Percentiles rank a stretch among this genome's conserved stretches.
phyloP scores from a whole-genome alignment of 1,140 invertebrate genomes.

The Oncopeltus fasciatus region DNA sequence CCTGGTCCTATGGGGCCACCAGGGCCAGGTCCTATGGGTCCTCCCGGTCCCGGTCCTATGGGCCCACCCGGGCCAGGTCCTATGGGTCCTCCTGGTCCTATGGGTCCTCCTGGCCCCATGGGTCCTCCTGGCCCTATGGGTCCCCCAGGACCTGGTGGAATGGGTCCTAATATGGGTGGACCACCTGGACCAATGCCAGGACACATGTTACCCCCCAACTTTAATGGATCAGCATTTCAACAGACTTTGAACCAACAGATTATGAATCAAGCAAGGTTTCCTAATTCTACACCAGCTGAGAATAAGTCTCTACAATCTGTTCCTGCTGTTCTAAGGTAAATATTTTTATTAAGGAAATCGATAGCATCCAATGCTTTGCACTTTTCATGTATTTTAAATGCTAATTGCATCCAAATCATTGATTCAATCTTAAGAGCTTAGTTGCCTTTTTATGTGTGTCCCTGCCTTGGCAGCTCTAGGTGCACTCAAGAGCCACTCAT shows the following conservation, averaged over 20 bases:
- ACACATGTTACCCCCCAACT: slow-evolving; percentile 15
- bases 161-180: too few species aligned
- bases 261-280: not conserved
- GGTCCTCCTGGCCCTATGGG: not conserved
- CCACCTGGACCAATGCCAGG: slow-evolving; percentile 14
- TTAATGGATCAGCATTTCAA: not conserved
- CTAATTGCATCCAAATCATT: too few species aligned
- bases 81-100: slow-evolving; percentile 11
- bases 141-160: not conserved
- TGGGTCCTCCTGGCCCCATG: slow-evolving; percentile 11
- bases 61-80: not conserved
- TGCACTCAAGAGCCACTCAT: too few species aligned
- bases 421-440: too few species aligned
- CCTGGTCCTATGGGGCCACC: slow-evolving; percentile 9
- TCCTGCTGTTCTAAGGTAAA: slow-evolving; percentile 22
- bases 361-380: too few species aligned
- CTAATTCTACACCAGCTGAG: not conserved
- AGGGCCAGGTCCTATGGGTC: slow-evolving; percentile 10
- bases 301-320: slow-evolving; percentile 10
- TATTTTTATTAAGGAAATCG: too few species aligned
- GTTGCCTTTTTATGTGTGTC: too few species aligned
- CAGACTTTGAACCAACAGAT: too few species aligned
- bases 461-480: too few species aligned
- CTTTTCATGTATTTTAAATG: too few species aligned
- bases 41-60: slow-evolving; percentile 5